These are phyloP conservation scores for Agonopterix arenella DNA, from an alignment of 2,888 invertebrate species.

Conservation along the genomic window DNA sequence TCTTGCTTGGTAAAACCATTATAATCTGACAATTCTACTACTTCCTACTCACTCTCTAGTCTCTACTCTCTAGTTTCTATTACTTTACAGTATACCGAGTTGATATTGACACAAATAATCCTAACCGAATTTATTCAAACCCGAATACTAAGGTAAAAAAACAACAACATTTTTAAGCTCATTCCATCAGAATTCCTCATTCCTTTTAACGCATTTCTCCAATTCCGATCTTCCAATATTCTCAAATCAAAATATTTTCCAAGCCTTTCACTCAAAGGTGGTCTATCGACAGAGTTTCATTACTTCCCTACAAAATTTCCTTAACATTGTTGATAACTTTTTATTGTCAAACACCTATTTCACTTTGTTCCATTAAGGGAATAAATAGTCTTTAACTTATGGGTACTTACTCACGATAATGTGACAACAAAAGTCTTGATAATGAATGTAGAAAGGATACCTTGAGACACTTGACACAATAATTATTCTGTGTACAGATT, in stretches of 20 bases:
- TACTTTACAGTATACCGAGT: too few relatives aligned
- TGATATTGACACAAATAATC: too few relatives aligned
- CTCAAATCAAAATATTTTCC: slow-evolving; percentile 15
- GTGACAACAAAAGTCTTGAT: slow-evolving; percentile 7
- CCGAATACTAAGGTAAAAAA: too few relatives aligned
- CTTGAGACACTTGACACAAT: too few relatives aligned
- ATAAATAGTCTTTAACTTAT: slow-evolving; percentile 40
- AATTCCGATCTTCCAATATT: slow-evolving; percentile 34
- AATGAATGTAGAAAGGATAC: not conserved
- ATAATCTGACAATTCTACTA: too few relatives aligned
- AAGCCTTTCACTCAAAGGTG: slow-evolving; percentile 24
- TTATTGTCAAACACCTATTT: slow-evolving; percentile 45
- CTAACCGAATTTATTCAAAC: too few relatives aligned
- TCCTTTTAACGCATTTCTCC: slow-evolving; percentile 37
- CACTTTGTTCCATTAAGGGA: slow-evolving; percentile 37
- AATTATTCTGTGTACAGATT: too few relatives aligned
- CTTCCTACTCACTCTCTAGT: too few relatives aligned
- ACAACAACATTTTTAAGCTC: slow-evolving; percentile 3
- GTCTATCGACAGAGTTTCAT: slow-evolving; percentile 1
- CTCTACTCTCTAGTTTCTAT: too few relatives aligned
- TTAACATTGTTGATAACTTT: slow-evolving; percentile 44
- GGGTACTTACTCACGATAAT: slow-evolving; percentile 27
- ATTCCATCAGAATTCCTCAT: slow-evolving; percentile 10
- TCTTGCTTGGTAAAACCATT: too few relatives aligned
- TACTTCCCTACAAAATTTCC: slow-evolving; percentile 28